These are phyloP conservation scores for Drosophila mercatorum DNA, from an alignment of 2,888 invertebrate species.

Conservation along the genomic window DNA sequence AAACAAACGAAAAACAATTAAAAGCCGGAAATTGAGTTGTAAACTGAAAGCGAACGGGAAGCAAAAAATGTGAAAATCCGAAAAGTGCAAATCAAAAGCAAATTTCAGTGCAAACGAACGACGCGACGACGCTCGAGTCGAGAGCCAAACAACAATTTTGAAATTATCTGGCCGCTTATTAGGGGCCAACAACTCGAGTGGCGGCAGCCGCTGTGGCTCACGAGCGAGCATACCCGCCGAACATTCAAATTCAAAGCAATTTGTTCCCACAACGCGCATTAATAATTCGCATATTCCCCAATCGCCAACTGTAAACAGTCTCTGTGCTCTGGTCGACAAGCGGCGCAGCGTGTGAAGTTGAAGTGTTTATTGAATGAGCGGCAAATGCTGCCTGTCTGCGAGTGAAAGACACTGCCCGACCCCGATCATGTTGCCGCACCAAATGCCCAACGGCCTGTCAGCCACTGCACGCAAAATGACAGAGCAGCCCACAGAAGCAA, in stretches of 20 bases:
- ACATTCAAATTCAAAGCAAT: slow-evolving; percentile 28
- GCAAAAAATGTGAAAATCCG: slow-evolving; percentile 47
- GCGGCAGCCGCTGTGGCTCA: slow-evolving; percentile 49
- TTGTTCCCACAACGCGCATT: slow-evolving; percentile 39
- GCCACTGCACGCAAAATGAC: slow-evolving; percentile 43
- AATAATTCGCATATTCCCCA: slow-evolving; percentile 54
- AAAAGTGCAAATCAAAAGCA: slow-evolving; percentile 55
- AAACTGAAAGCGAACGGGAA: slow-evolving; percentile 45
- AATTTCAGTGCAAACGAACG: slow-evolving; percentile 38
- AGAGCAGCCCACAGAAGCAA: slow-evolving; percentile 33
- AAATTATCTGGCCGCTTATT: slow-evolving; percentile 66
- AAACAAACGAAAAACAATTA: slow-evolving; percentile 38
- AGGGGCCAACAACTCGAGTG: slow-evolving; percentile 27
- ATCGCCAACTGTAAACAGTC: slow-evolving; percentile 35
- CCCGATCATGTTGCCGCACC: slow-evolving; percentile 41
- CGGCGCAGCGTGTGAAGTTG: slow-evolving; percentile 57
- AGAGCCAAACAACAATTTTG: slow-evolving; percentile 61
- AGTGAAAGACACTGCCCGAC: slow-evolving; percentile 42
- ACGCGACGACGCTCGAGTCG: slow-evolving; percentile 23
- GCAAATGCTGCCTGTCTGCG: slow-evolving; percentile 58
- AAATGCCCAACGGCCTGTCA: slow-evolving; percentile 55
- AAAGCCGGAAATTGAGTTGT: slow-evolving; percentile 59
- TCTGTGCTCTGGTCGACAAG: slow-evolving; percentile 22
- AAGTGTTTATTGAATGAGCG: slow-evolving; percentile 75
- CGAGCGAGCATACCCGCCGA: slow-evolving; percentile 51